These are phyloP conservation scores for Corynorhinus townsendii DNA, from an alignment of 2,113 vertebrate genomes.

Conservation along the genomic window DNA sequence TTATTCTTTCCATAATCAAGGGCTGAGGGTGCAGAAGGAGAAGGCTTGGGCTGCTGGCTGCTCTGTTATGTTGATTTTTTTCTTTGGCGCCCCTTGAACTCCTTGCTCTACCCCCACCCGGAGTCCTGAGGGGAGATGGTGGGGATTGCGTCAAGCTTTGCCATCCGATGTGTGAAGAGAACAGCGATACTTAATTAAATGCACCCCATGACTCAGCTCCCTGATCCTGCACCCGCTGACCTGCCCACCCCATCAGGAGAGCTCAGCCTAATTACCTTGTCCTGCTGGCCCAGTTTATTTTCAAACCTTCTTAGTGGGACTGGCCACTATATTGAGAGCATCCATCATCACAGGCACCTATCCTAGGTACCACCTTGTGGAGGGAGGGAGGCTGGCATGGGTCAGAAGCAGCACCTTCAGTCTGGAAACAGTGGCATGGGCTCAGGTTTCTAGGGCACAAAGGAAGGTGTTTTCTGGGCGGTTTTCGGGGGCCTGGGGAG, in stretches of 20 bases:
- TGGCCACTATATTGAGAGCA: not conserved
- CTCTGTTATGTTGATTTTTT: not conserved
- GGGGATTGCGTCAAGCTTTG: not conserved
- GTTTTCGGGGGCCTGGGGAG: not conserved
- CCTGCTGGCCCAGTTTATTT: constrained; percentile 30
- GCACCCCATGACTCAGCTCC: constrained; percentile 43
- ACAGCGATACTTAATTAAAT: constrained; percentile 55
- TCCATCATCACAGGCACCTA: not conserved
- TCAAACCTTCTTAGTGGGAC: not conserved
- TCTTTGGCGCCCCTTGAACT: not conserved
- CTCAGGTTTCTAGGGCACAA: not conserved
- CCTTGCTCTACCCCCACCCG: not conserved
- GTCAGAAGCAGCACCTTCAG: not conserved
- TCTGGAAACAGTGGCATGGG: not conserved
- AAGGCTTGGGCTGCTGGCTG: not conserved
- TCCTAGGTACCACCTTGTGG: not conserved
- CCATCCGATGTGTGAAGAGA: constrained; percentile 46
- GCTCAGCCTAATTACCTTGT: constrained; percentile 9
- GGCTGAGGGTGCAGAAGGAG: not conserved
- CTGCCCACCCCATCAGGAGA: constrained; percentile 38
- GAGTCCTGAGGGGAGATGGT: not conserved
- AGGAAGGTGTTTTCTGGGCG: not conserved
- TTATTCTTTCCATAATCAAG: constrained; percentile 27
- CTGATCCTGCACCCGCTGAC: constrained; percentile 36
- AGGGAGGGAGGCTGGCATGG: not conserved